Conservation (phyloP, 2,797 vertebrate species). For the Coregonus ussuriensis region DNA sequence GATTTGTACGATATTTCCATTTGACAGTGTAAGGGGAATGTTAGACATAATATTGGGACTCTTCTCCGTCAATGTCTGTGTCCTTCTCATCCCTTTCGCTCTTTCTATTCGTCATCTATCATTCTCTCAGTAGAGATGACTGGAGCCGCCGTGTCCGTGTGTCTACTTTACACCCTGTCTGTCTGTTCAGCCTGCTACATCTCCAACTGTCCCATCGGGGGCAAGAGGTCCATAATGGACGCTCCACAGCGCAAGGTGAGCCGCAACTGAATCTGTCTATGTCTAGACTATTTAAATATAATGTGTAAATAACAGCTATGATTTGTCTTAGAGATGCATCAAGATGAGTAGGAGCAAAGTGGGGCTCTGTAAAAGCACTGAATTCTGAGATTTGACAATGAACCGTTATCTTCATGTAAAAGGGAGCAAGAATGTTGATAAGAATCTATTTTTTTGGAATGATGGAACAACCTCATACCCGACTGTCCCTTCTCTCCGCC, state of each 20-base stretch:
- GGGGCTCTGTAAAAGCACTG: not conserved
- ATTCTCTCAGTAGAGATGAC: constrained; percentile 73
- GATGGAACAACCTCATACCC: not conserved
- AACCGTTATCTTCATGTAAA: not conserved
- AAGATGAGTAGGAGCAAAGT: not conserved
- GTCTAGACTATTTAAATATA: not conserved
- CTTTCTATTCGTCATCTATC: not conserved
- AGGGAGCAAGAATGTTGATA: not conserved
- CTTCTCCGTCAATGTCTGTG: no score
- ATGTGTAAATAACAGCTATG: not conserved
- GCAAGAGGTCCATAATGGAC: constrained; percentile 83
- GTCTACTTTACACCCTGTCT: constrained; percentile 84
- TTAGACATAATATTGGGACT: no score
- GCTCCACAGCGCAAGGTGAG: constrained; percentile 83
- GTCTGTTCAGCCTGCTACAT: constrained; percentile 92
- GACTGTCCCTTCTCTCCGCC: not conserved
- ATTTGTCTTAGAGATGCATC: not conserved
- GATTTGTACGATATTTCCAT: no score
- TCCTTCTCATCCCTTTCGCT: no score
- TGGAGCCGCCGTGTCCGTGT: constrained; percentile 72
- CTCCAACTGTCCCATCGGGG: constrained; percentile 92
- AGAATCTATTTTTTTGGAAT: not conserved
- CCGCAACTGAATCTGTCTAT: not conserved
- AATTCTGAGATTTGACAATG: not conserved
- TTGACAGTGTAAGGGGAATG: no score